Conservation (phyloP, 2,797 vertebrate genomes). For the Orientallactaga sibirica region DNA sequence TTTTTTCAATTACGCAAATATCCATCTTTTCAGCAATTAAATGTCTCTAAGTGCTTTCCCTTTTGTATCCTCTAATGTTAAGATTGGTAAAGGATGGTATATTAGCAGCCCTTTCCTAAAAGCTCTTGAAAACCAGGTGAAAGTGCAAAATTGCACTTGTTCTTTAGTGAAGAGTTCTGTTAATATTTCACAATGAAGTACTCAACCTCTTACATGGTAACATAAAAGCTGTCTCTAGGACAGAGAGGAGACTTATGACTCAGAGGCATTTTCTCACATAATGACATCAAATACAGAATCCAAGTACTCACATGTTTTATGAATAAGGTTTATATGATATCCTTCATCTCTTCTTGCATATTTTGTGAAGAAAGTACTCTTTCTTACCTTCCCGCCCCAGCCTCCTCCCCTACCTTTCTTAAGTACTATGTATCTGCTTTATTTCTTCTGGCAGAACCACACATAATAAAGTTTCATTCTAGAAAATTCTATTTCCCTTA, state of each 20-base stretch:
- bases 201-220: background rate
- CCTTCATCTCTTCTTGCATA: no score
- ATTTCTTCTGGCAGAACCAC: background rate
- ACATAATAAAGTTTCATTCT: background rate
- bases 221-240: background rate
- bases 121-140: constrained; percentile 24
- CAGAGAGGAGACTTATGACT: background rate
- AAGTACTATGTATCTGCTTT: background rate
- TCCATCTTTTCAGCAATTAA: background rate
- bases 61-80: background rate
- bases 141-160: background rate
- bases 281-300: background rate
- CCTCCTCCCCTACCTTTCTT: background rate
- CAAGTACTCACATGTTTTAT: background rate
- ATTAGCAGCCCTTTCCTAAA: constrained; percentile 21
- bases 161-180: background rate
- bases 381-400: no score
- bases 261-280: background rate
- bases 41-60: background rate
- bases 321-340: background rate
- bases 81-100: background rate
- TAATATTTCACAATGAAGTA: constrained; percentile 45
- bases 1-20: constrained; percentile 38
- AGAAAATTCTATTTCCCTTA: background rate
- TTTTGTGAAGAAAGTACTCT: no score